Percentiles rank a stretch among this genome's conserved stretches.
These are phyloP conservation scores for Poecilia latipinna DNA, from an alignment of 2,113 vertebrate species.

Conservation along the genomic window DNA sequence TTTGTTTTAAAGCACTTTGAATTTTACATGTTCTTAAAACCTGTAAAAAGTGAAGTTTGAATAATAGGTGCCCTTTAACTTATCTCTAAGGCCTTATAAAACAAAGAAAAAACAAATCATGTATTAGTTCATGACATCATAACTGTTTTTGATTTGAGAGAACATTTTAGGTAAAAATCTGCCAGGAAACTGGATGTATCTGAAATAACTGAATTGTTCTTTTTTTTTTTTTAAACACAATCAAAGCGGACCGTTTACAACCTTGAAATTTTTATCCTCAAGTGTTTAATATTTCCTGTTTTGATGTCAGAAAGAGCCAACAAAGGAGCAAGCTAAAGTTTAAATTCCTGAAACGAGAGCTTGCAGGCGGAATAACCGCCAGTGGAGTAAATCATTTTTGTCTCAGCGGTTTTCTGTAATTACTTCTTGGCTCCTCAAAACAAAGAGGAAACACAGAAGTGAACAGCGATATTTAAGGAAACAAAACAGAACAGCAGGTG, in stretches of 20 bases:
- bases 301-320: background rate
- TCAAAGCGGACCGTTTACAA: too few relatives aligned
- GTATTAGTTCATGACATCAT: too few relatives aligned
- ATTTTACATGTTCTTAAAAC: too few relatives aligned
- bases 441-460: slow-evolving; percentile 22
- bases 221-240: too few relatives aligned
- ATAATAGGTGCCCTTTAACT: too few relatives aligned
- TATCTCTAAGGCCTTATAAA: background rate
- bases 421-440: slow-evolving; percentile 29
- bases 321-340: background rate
- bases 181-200: background rate
- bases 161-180: background rate
- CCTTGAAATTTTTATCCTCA: too few relatives aligned
- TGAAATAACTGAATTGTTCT: background rate
- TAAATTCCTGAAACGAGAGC: background rate
- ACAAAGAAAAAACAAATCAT: background rate
- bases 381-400: slow-evolving; percentile 24
- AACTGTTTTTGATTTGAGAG: background rate
- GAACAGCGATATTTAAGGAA: slow-evolving; percentile 13
- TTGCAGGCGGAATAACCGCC: slow-evolving; percentile 16
- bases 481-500: slow-evolving; percentile 45
- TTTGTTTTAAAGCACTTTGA: too few relatives aligned
- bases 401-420: slow-evolving; percentile 52
- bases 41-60: too few relatives aligned
- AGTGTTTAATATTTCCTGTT: background rate